These are phyloP conservation scores for Melipona beecheii DNA, from an alignment of 2,888 invertebrate species.

Conservation along the genomic window DNA sequence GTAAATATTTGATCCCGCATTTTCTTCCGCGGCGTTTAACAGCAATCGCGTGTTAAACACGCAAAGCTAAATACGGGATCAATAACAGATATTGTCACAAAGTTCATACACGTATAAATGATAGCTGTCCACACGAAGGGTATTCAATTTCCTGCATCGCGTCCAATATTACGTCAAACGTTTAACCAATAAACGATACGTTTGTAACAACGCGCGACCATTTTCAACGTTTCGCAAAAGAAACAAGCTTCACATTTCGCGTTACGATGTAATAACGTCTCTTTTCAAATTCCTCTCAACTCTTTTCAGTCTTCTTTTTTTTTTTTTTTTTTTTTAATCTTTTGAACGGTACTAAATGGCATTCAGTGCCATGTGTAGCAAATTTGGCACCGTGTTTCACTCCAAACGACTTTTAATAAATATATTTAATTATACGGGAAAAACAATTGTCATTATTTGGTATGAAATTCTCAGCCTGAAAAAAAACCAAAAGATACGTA, in stretches of 20 bases:
- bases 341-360: background rate
- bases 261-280: background rate
- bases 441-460: too few species aligned
- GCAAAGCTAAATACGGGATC: conserved; percentile 52
- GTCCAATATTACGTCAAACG: conserved; percentile 62
- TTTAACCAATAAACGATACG: conserved; percentile 43
- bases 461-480: too few species aligned
- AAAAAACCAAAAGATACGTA: too few species aligned
- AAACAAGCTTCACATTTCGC: background rate
- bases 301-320: background rate
- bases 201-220: conserved; percentile 20
- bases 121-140: conserved; percentile 60
- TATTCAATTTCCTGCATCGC: conserved; percentile 66
- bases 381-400: too few species aligned
- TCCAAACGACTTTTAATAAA: too few species aligned
- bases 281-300: background rate
- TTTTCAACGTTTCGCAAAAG: conserved; percentile 29
- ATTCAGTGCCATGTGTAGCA: too few species aligned
- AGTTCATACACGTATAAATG: conserved; percentile 66
- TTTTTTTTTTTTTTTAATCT: background rate
- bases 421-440: too few species aligned
- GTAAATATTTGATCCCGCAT: background rate
- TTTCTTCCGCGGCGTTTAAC: background rate
- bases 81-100: conserved; percentile 54
- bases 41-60: background rate